Base-by-base conservation (phyloP, 2,113 vertebrate genomes). In the Hyperopisus bebe region DNA sequence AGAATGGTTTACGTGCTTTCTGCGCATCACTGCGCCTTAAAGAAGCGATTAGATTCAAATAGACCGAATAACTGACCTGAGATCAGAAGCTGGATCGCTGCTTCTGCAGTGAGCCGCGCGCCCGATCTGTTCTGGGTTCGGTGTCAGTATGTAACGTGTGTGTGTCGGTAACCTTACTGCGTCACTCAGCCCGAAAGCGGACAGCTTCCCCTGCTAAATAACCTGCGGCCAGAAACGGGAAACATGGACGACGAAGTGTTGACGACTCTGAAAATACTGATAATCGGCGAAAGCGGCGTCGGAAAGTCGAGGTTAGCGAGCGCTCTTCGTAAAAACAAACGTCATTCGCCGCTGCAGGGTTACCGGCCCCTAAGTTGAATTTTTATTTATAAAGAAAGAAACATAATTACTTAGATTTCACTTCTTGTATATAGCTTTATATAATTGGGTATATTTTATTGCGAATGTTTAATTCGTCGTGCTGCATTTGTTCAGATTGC, bases 201-300 rank as follows among this genome's bases (percentile, higher is more conserved):
- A 70, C 55, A 66, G 11, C 53, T 70, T 66, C 55, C 55, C 53
- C 8, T 17, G 19, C 13, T 24, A 27, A 66, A 66, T 27, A 86
- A 44, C 21, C 88, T 39, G 5, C 51, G 24, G 84, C 7, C 42
- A 88, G 77, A 83, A 31, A 48, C 48, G 1, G 2, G 21, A 3
- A 95, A 94, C 82, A 99, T 99, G 98, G 98, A 99, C 89, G 98
- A 99, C 90, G 98, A 99, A 95, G 97, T 99, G 87, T 90, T 99
- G 93, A 99, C 98, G 31, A 99, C 98, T 6, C 93, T 99, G 74
- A 99, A 99, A 91, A 97, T 99, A 92, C 94, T 99, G 90, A 99
- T 99, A 88, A 99, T 99, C 80, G 98, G 98, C 39, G 98, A 99
- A 93, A 99, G 98, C 74, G 98, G 98, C 48, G 98, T 99, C 58